Base-by-base conservation (phyloP, 2,797 vertebrate genomes). In the Huso huso region DNA sequence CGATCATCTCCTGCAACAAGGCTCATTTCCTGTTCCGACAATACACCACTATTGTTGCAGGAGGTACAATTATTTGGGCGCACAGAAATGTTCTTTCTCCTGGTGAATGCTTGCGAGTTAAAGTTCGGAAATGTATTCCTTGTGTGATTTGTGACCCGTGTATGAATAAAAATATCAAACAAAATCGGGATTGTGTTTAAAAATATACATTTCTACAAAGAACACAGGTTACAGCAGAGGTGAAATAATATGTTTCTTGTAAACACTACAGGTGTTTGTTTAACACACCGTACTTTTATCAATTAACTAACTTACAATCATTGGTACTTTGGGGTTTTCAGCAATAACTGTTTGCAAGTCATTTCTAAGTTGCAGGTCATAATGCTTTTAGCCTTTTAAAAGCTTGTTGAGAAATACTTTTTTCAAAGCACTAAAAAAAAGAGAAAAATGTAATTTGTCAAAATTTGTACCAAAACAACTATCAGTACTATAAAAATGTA, bases 331-430 rank as follows among this genome's bases (percentile, higher is more conserved):
- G 64, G 83, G 79, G 60, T 87, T 90, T 74, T 89, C 87, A 70
- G 93, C 89, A 13, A 97, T 74, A 48, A 94, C 78, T 2, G 88
- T 88, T 52, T 85, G 86, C 71, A 98, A 85, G 70, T 96, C 92
- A 1, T 97, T 98, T 75, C 93, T 88, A 60, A 98, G 89, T 64
- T 93, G 93, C 48, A 77, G 84, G 69, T 96, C 91, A 0, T 79
- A 84, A 55, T 79, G 83, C 48, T 79, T 72, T 68, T 74, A 83
- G 7, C 90, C 76, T 60, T 74, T 82, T 11, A 78, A 69, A 67
- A 96, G 79, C 68, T 85, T 78, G 12, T 89, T 81, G 37, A 82
- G 71, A 81, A 98, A 96, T 0, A 83, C 88, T 72, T 95, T 92
- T 77, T 96, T 95, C 78, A 98, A 80, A 74, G 90, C 78, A 57